Conservation (phyloP, 2,888 invertebrate genomes). For the Meganola albula region DNA sequence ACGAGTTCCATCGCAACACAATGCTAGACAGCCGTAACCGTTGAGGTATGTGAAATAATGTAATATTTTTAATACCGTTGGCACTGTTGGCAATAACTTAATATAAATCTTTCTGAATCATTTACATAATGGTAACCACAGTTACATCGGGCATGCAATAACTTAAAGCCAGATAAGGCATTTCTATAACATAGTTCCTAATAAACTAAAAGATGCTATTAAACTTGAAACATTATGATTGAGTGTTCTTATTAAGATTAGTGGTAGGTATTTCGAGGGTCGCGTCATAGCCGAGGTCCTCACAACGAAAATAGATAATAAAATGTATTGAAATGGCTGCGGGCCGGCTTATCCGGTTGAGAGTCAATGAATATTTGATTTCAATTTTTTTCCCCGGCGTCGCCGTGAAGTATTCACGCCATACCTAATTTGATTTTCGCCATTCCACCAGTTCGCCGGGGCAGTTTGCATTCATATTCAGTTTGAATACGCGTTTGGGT, state of each 20-base stretch:
- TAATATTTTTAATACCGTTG: no score
- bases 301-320: conserved; percentile 73
- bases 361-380: conserved; percentile 78
- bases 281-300: conserved; percentile 38
- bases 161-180: no score
- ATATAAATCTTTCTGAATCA: no score
- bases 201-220: no score
- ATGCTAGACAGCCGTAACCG: no score
- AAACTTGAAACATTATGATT: no score
- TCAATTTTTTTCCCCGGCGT: conserved; percentile 75
- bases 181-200: no score
- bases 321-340: conserved; percentile 76
- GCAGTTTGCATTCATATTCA: conserved; percentile 78
- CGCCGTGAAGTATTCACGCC: conserved; percentile 77
- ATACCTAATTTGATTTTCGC: conserved; percentile 78
- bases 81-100: no score
- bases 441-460: conserved; percentile 70
- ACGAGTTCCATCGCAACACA: no score
- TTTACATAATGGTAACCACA: no score
- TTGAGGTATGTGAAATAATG: no score
- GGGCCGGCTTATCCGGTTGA: conserved; percentile 77
- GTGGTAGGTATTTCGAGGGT: conserved; percentile 13
- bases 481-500: conserved; percentile 75
- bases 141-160: no score
- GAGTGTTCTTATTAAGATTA: conserved; percentile 13